phyloP scores from a whole-genome alignment of 2,113 vertebrate genomes.

The Peucedramus taeniatus region DNA sequence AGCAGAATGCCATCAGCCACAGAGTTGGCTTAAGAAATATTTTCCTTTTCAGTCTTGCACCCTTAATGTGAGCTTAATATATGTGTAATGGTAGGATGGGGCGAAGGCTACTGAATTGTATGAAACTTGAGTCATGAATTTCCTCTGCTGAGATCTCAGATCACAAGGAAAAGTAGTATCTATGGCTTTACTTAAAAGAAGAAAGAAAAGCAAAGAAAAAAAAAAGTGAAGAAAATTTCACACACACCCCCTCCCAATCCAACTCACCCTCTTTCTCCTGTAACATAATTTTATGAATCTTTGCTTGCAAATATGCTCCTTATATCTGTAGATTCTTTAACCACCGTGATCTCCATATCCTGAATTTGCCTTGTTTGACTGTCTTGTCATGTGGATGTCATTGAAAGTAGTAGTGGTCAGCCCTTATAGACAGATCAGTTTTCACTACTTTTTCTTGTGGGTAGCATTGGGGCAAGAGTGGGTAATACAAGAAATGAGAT shows the following conservation, averaged over 20 bases:
- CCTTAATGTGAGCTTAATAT: background rate
- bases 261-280: background rate
- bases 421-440: background rate
- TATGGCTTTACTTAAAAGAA: background rate
- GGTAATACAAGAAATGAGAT: background rate
- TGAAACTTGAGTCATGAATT: background rate
- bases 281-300: background rate
- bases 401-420: background rate
- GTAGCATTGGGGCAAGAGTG: background rate
- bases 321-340: background rate
- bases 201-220: rapidly evolving
- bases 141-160: background rate
- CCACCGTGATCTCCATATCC: background rate
- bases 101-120: background rate
- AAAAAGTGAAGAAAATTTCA: background rate
- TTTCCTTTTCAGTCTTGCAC: constrained; percentile 15
- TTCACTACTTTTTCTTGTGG: background rate
- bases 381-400: background rate
- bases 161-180: background rate
- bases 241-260: too few species aligned
- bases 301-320: background rate
- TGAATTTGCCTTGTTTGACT: background rate
- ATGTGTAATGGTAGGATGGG: background rate
- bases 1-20: constrained; percentile 28
- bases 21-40: constrained; percentile 22